Evolutionary conservation across 2,113 vertebrate genomes (phyloP).

Genomic region (Vicugna pacos): DNA sequence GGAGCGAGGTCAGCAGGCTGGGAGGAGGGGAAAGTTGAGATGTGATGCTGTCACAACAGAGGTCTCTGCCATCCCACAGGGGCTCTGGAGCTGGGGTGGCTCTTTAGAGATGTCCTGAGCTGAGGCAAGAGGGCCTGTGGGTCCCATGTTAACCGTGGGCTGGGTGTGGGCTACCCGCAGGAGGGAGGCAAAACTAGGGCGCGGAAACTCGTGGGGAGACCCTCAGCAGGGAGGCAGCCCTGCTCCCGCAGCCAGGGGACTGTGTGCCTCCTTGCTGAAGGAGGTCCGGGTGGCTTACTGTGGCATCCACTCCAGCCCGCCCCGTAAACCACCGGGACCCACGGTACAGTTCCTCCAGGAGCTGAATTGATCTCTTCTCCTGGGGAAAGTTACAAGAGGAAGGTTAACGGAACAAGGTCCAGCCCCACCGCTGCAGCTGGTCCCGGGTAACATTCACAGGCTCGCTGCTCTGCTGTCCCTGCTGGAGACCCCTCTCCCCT

Average conservation of each 20-base stretch:
- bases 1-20: background rate
- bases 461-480: background rate
- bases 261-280: background rate
- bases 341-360: background rate
- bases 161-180: too few species aligned
- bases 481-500: background rate
- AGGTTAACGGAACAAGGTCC: background rate
- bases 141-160: background rate
- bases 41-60: background rate
- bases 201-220: background rate
- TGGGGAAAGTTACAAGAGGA: background rate
- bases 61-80: background rate
- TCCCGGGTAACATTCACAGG: rapidly evolving
- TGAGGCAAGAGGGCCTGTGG: background rate
- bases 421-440: background rate
- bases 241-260: background rate
- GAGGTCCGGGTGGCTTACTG: background rate
- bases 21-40: background rate
- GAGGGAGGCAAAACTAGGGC: background rate
- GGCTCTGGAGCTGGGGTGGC: background rate
- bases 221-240: background rate
- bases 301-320: background rate
- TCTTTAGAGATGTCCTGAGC: background rate
- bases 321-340: background rate
- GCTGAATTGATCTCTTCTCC: background rate